A percentile compares a stretch with the other conserved stretches of the same genome.
These are phyloP conservation scores for Neolamprologus modestus DNA, from an alignment of 2,113 vertebrate species.

Conservation along the genomic window DNA sequence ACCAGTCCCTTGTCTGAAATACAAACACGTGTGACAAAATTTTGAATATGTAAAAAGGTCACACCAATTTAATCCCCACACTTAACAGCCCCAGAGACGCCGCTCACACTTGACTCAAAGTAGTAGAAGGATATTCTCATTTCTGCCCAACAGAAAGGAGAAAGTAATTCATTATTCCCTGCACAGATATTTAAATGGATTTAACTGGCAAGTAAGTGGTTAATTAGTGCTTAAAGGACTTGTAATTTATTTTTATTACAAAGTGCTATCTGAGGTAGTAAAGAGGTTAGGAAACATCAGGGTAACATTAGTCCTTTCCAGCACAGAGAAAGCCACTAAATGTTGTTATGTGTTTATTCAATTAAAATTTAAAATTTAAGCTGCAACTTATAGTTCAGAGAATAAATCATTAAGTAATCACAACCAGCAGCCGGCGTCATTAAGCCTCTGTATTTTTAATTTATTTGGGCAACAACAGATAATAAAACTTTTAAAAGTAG, in stretches of 20 bases:
- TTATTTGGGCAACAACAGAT: background rate
- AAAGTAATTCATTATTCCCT: constrained; percentile 26
- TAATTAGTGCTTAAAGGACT: constrained; percentile 16
- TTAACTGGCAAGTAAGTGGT: constrained; percentile 16
- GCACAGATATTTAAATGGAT: constrained; percentile 7
- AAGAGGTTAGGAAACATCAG: background rate
- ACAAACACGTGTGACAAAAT: constrained; percentile 27
- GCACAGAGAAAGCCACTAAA: background rate
- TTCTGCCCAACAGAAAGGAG: background rate
- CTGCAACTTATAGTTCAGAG: background rate
- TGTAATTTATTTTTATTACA: background rate
- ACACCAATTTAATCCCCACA: constrained; percentile 48
- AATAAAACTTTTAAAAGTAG: background rate
- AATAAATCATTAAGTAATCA: constrained; percentile 5
- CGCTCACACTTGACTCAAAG: constrained; percentile 22
- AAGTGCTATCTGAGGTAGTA: background rate
- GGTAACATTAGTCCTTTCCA: background rate
- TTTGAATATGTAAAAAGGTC: constrained; percentile 52
- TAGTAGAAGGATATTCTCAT: background rate
- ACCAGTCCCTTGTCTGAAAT: constrained; percentile 17
- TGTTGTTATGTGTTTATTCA: background rate
- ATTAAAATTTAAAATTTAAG: constrained; percentile 23
- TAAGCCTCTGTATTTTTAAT: background rate
- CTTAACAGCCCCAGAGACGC: constrained; percentile 41
- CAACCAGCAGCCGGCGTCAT: background rate